Evolutionary conservation across 2,113 vertebrate genomes (phyloP).

Genomic region (Equus quagga): DNA sequence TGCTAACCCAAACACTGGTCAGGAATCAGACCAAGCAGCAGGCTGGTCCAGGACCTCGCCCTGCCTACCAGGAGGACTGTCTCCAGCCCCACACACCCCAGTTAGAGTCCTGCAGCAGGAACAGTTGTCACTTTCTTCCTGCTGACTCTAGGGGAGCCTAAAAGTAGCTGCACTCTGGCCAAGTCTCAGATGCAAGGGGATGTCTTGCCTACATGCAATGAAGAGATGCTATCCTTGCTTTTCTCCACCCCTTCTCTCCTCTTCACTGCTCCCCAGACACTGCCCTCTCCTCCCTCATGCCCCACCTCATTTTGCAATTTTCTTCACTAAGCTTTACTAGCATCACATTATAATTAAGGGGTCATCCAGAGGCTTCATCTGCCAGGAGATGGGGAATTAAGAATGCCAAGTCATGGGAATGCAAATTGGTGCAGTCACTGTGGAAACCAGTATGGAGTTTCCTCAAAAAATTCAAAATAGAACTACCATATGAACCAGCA

Average conservation of each 20-base stretch:
- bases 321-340: not conserved
- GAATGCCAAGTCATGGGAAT: not conserved
- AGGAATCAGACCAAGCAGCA: not conserved
- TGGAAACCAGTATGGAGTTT: not conserved
- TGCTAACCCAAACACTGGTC: not conserved
- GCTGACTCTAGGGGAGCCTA: not conserved
- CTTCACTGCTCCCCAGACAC: not conserved
- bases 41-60: fast-evolving
- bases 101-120: not conserved
- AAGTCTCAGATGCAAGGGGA: not conserved
- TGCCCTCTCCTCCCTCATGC: not conserved
- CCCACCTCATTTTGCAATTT: fast-evolving
- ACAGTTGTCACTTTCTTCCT: not conserved
- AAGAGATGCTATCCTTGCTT: not conserved
- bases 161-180: not conserved
- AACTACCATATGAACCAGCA: not conserved
- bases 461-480: not conserved
- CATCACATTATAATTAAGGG: not conserved
- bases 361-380: not conserved
- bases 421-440: not conserved
- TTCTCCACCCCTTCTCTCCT: not conserved
- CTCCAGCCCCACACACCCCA: not conserved
- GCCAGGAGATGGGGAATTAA: not conserved
- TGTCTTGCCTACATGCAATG: fast-evolving
- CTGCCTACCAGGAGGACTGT: not conserved